Percentiles rank a stretch among this genome's conserved stretches.
These are phyloP conservation scores for Lepisosteus oculatus DNA, from an alignment of 2,113 vertebrate genomes.

Conservation along the genomic window DNA sequence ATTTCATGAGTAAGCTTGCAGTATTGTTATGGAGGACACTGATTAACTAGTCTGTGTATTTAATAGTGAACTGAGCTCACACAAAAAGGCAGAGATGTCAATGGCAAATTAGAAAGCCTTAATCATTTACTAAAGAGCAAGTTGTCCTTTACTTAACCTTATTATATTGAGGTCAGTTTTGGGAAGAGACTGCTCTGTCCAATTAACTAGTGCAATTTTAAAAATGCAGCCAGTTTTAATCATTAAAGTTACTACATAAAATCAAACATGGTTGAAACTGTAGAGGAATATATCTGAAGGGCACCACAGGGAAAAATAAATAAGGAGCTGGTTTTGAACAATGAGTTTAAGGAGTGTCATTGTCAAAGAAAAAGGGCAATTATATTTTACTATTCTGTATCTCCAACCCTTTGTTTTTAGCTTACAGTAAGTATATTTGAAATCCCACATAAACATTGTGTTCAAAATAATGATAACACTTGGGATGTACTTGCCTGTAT, in stretches of 20 bases:
- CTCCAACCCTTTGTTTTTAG: not conserved
- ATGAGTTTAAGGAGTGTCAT: no score
- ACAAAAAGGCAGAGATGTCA: not conserved
- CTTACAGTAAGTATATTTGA: not conserved
- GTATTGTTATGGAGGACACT: no score
- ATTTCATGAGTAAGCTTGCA: no score
- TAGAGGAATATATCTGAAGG: not conserved
- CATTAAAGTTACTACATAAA: not conserved
- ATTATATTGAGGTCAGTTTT: not conserved
- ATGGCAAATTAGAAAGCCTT: not conserved
- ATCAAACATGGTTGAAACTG: not conserved
- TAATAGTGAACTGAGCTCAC: no score
- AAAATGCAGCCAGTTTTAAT: not conserved
- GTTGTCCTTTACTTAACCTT: conserved; percentile 12
- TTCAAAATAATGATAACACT: conserved; percentile 12
- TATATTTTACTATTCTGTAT: no score
- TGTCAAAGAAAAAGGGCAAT: no score
- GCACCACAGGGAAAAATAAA: not conserved
- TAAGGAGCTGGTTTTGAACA: not conserved
- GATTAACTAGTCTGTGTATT: no score
- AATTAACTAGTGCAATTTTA: conserved; percentile 8
- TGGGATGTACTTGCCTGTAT: not conserved
- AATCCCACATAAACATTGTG: not conserved
- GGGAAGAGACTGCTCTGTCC: conserved; percentile 7
- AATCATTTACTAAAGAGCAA: not conserved